Percentiles rank a stretch among this genome's conserved stretches.
Conservation (phyloP, 1,140 invertebrate species). For the Drosophila equinoxialis region DNA sequence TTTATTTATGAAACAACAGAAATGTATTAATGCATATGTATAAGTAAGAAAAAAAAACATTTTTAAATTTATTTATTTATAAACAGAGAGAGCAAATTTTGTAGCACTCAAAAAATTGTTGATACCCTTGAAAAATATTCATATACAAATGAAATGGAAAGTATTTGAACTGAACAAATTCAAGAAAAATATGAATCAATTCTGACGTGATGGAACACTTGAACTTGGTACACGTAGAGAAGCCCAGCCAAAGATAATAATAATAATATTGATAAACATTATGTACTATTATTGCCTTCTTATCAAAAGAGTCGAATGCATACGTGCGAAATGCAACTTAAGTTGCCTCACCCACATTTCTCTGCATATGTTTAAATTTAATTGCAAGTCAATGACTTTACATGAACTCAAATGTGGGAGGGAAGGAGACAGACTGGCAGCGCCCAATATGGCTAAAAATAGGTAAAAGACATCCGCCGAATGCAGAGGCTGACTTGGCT, state of each 20-base stretch:
- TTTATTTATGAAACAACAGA: constrained; percentile 48
- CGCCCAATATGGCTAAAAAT: constrained; percentile 59
- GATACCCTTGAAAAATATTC: not conserved
- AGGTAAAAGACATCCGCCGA: constrained; percentile 22
- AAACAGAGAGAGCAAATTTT: not conserved
- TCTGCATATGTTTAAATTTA: not conserved
- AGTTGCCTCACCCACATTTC: not conserved
- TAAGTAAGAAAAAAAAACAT: constrained; percentile 9
- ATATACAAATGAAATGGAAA: not conserved
- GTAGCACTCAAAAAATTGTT: not conserved
- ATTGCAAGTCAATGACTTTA: constrained; percentile 68
- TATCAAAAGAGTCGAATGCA: not conserved
- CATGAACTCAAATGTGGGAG: constrained; percentile 62
- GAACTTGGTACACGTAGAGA: constrained; percentile 45
- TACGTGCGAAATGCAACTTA: constrained; percentile 11
- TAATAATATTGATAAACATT: not conserved
- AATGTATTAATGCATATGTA: constrained; percentile 20
- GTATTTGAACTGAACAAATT: not conserved
- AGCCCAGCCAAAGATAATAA: constrained; percentile 23
- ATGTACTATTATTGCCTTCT: not conserved
- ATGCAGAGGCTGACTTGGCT: not conserved
- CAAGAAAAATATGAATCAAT: not conserved
- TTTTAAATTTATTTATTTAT: not conserved
- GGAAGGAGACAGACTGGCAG: constrained; percentile 41
- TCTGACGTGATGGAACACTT: constrained; percentile 33